phyloP scores from a whole-genome alignment of 2,888 invertebrate genomes.

The Cremastinae sp. region DNA sequence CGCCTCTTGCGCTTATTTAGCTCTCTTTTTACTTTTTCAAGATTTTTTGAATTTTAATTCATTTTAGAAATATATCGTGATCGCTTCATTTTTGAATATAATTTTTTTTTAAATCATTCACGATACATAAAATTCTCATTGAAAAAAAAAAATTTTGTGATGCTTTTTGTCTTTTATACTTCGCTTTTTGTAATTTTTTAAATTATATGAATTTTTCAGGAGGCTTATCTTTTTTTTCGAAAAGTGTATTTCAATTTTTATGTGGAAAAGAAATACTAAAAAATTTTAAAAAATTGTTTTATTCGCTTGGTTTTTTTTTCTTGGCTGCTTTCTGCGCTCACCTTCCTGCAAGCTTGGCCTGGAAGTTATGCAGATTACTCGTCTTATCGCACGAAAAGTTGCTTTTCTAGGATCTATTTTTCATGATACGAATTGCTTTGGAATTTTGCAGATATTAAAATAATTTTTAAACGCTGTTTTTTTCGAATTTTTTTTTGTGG shows the following conservation, averaged over 20 bases:
- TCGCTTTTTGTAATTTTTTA: too few species aligned
- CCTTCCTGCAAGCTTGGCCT: slow-evolving; percentile 21
- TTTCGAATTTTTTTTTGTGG: not conserved
- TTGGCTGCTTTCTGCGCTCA: slow-evolving; percentile 22
- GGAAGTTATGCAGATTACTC: not conserved
- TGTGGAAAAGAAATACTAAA: too few species aligned
- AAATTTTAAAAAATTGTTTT: not conserved
- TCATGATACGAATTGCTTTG: not conserved
- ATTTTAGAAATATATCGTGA: too few species aligned
- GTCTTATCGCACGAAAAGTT: slow-evolving; percentile 38
- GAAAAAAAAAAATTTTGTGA: too few species aligned
- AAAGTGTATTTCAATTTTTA: not conserved
- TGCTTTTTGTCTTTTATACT: too few species aligned
- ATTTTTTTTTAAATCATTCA: too few species aligned
- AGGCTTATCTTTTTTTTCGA: slow-evolving; percentile 1
- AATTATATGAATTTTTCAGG: too few species aligned
- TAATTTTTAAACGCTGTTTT: not conserved
- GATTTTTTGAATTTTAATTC: too few species aligned
- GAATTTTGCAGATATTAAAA: slow-evolving; percentile 2
- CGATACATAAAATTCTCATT: too few species aligned
- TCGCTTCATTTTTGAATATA: too few species aligned
- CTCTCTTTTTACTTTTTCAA: too few species aligned
- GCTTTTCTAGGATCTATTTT: slow-evolving; percentile 13
- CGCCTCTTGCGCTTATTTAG: slow-evolving; percentile 51
- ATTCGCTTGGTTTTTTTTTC: not conserved